Evolutionary conservation across 2,113 vertebrate species (phyloP).

Genomic region (Alethe diademata): DNA sequence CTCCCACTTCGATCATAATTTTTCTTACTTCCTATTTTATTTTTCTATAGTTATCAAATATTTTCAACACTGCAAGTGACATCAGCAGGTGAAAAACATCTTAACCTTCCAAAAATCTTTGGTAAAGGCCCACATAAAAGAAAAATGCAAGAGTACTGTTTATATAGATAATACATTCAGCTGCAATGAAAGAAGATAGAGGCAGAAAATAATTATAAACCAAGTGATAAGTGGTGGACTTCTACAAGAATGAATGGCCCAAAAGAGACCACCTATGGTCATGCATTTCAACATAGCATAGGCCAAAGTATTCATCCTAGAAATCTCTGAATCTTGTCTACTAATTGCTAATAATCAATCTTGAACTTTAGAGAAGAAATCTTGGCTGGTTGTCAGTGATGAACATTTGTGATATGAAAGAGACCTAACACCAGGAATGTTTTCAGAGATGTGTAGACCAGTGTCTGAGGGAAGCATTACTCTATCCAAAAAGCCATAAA

Average conservation of each 20-base stretch:
- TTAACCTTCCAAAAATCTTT: not conserved
- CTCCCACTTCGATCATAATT: not conserved
- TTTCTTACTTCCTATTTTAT: not conserved
- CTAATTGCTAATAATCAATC: not conserved
- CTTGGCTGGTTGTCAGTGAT: not conserved
- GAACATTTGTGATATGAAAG: not conserved
- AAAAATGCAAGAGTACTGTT: not conserved
- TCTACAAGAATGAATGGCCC: not conserved
- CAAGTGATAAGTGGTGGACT: not conserved
- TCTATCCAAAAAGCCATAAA: not conserved
- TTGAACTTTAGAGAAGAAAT: not conserved
- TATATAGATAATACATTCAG: not conserved
- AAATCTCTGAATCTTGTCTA: not conserved
- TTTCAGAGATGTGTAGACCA: not conserved
- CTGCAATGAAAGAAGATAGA: not conserved
- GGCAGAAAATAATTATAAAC: not conserved
- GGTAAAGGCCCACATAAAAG: not conserved
- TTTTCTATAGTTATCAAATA: not conserved
- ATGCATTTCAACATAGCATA: not conserved
- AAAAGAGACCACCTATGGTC: not conserved
- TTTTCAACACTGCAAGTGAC: not conserved
- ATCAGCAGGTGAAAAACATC: not conserved
- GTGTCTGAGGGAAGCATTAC: not conserved
- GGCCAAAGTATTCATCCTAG: not conserved
- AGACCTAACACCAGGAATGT: not conserved